Evolutionary conservation across 2,797 vertebrate species (phyloP), one percentile per base, ranked within the genome.

Genomic region (Tapera naevia): DNA sequence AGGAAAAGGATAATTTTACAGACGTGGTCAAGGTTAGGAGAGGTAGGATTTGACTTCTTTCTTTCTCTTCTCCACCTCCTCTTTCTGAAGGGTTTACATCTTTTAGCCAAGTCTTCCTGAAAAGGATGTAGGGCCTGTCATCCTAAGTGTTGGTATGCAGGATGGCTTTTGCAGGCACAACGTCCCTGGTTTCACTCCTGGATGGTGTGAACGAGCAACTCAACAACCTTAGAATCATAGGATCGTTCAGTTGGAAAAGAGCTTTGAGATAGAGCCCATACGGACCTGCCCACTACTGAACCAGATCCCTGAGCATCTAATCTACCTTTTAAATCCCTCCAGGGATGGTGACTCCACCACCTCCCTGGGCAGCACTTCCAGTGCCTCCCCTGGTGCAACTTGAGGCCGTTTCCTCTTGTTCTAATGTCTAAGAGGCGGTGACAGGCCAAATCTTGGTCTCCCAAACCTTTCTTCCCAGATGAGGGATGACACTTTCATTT

Each of bases 111-210:
- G 22, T 4, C 58, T 35, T 5, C 43, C 54, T 17, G 43, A 14
- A n/a, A 9, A 74, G 24, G 51, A 61, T 28, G 13, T 13, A 4
- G n/a, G 16, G 5, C 12, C 30, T 10, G 0, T 30, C 13, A 5
- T 14, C 70, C 46, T 5, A 8, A 10, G 13, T 1, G 27, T 3
- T 30, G n/a, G 28, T 41, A 13, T 2, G 5, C 60, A 25, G 61
- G 5, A 32, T 14, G 10, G 1, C 1, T 5, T 72, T 23, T 1
- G 11, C 66, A 50, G 28, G 58, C 21, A n/a, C 21, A 9, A 24
- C 10, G 71, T 18, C 62, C n/a, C 43, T 11, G 17, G 2, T 35
- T 57, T 46, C 1, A 2, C 22, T 28, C 30, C 3, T 0, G 50
- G n/a, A 7, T 61, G 67, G 22, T 9, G 17, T 2, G 10, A 58